Conservation (phyloP, 2,888 invertebrate genomes). For the Cheiracanthium punctorium region DNA sequence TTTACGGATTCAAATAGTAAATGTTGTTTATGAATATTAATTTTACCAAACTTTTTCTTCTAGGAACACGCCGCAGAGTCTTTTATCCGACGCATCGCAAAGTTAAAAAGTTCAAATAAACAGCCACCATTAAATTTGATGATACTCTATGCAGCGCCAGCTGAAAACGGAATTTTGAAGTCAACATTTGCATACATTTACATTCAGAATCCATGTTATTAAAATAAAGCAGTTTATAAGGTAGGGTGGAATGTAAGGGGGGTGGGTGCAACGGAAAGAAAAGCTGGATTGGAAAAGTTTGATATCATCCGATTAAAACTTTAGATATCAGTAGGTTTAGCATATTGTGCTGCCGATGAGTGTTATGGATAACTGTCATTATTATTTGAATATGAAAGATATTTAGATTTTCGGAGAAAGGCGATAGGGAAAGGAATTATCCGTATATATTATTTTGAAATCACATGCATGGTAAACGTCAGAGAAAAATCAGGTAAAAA, state of each 20-base stretch:
- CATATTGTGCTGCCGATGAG: neutral
- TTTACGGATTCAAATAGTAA: neutral
- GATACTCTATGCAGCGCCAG: slow-evolving; percentile 21
- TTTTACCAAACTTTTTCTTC: neutral
- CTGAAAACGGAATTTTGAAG: slow-evolving; percentile 24
- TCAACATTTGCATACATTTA: slow-evolving; percentile 43
- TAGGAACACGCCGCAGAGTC: neutral
- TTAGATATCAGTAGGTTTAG: neutral
- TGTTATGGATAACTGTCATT: neutral
- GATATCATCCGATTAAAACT: slow-evolving; percentile 10
- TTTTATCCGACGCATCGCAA: neutral
- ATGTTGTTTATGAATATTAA: slow-evolving; percentile 3
- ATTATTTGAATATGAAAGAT: neutral
- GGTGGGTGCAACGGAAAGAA: neutral
- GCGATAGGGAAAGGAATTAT: no score
- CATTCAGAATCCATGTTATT: slow-evolving; percentile 17
- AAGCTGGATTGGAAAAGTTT: slow-evolving; percentile 1
- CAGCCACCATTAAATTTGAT: slow-evolving; percentile 22
- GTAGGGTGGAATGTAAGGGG: no score
- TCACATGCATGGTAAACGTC: no score
- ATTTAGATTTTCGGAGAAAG: no score
- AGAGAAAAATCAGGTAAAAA: no score
- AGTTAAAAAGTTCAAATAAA: slow-evolving; percentile 22
- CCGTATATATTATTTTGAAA: no score
- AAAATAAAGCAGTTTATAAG: slow-evolving; percentile 26